phyloP scores from a whole-genome alignment of 1,140 invertebrate genomes.

The Drosophila bocki region DNA sequence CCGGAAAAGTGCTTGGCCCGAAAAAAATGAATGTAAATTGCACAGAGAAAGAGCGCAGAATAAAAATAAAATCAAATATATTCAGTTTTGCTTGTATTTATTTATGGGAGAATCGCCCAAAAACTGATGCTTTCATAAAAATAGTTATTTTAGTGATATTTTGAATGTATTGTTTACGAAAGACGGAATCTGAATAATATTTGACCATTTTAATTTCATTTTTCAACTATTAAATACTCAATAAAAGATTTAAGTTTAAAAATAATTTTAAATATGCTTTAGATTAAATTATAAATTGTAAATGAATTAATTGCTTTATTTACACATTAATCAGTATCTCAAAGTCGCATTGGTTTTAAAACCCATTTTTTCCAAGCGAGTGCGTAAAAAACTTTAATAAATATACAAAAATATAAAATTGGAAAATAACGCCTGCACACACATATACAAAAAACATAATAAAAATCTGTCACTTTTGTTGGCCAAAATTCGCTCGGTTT shows the following conservation, averaged over 20 bases:
- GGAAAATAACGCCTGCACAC: neutral
- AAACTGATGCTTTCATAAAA: neutral
- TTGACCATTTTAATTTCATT: neutral
- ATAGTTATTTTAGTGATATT: neutral
- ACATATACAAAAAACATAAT: neutral
- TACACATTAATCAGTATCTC: neutral
- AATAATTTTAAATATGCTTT: too few relatives aligned
- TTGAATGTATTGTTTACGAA: neutral
- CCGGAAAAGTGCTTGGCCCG: conserved; percentile 28
- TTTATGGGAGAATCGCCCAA: neutral
- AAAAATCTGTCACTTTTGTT: neutral
- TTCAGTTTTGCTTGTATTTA: conserved; percentile 7
- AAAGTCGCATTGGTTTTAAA: neutral
- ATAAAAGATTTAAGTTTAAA: too few relatives aligned
- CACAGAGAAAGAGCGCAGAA: neutral
- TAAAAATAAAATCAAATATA: conserved; percentile 11
- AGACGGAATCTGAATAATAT: neutral
- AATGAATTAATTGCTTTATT: too few relatives aligned
- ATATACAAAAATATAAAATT: neutral
- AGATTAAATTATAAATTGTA: too few relatives aligned
- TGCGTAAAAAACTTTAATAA: neutral
- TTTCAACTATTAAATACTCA: neutral
- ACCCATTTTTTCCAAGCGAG: too few relatives aligned
- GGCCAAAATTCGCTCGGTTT: neutral
- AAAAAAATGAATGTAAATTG: conserved; percentile 22